Evolutionary conservation across 2,888 invertebrate species (phyloP).

Genomic region (Helleia helle): DNA sequence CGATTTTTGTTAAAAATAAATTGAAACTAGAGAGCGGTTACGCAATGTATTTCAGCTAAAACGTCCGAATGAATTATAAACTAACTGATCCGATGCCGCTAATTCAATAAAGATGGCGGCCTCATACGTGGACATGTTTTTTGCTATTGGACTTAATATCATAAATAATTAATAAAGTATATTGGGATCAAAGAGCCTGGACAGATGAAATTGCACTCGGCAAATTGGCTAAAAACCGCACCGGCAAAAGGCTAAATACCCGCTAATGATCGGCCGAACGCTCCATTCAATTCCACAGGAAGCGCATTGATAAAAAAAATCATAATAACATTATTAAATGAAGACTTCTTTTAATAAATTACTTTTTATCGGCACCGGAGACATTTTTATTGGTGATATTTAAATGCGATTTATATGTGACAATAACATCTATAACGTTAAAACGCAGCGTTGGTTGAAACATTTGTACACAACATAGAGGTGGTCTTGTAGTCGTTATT

Average conservation of each 20-base stretch:
- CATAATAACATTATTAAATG: neutral
- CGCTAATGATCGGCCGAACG: conserved; percentile 63
- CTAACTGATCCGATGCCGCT: conserved; percentile 28
- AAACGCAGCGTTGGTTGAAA: too few relatives aligned
- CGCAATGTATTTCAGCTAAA: conserved; percentile 21
- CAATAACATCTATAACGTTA: too few relatives aligned
- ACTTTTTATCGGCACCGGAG: too few relatives aligned
- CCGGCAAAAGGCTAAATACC: conserved; percentile 67
- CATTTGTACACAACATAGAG: too few relatives aligned
- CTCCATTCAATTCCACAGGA: conserved; percentile 26
- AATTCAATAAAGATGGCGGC: conserved; percentile 51
- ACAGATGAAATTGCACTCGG: conserved; percentile 62
- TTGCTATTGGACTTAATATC: conserved; percentile 63
- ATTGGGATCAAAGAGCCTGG: conserved; percentile 48
- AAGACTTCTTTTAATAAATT: too few relatives aligned
- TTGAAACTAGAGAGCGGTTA: conserved; percentile 19
- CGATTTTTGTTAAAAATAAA: conserved; percentile 8
- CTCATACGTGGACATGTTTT: conserved; percentile 41
- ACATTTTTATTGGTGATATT: too few relatives aligned
- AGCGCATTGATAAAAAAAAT: conserved; percentile 3
- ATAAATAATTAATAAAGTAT: conserved; percentile 66
- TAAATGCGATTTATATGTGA: too few relatives aligned
- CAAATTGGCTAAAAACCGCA: conserved; percentile 71
- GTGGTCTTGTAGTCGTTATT: too few relatives aligned
- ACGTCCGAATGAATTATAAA: conserved; percentile 24